Base-by-base conservation (phyloP, 2,113 vertebrate genomes). In the Acrocephalus kingi region DNA sequence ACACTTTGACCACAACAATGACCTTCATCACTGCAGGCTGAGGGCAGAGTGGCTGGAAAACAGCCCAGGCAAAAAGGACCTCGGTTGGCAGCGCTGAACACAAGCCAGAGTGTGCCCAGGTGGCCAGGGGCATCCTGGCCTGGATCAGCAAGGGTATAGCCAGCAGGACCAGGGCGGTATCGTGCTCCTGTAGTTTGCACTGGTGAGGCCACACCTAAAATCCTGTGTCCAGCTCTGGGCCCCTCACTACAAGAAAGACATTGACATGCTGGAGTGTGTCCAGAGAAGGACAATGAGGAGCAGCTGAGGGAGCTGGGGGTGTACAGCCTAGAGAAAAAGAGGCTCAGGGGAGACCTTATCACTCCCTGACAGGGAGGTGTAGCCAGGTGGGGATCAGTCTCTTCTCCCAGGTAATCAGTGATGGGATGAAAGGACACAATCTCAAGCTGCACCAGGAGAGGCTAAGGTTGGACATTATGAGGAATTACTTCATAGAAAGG, bases 71-170 rank as follows among this genome's bases (percentile, higher is more conserved):
- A 8, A 27, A 45, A 67, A 74, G 23, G 33, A 81, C 23, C 27
- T n/a, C 28, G 52, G 23, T 5, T 33, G 18, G 2, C 8, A 45
- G 52, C 0, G 0, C 43, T 58, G 59, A 45, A 9, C 18, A 23
- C 4, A 3, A 73, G 43, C 35, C 35, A 43, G 43, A 3, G 8
- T 35, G 14, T 56, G 43, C 48, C 55, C 63, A 55, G 20, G 20
- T 17, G 35, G 41, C 6, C 58, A 73, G 1, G 1, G 24, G 5
- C 12, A 45, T 5, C 25, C 25, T 64, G 27, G 45, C 12, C 31
- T 43, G 31, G 15, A 37, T 27, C 17, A 73, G 43, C 31, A 28
- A 33, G 2, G 45, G 18, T 33, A 37, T 28, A 15, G 25, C 59
- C 55, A 66, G 51, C 43, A 66, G 67, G 35, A 58, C 18, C 5